phyloP scores from a whole-genome alignment of 2,113 vertebrate genomes.

The Myiagra hebetior region DNA sequence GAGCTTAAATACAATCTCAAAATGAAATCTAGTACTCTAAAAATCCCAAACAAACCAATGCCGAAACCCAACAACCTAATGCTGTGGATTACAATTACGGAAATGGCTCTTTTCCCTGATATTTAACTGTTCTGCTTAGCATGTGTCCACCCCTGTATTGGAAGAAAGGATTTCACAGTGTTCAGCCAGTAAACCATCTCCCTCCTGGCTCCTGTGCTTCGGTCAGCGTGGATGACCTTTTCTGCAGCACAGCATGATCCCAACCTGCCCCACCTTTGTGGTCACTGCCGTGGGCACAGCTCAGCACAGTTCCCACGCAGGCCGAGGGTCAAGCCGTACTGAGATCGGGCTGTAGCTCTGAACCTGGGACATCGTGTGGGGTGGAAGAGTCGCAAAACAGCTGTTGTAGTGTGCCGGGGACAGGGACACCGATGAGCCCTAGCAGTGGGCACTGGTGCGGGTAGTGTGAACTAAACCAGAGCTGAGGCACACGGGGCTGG shows the following conservation, averaged over 20 bases:
- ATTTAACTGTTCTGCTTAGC: neutral
- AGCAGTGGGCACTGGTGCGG: fast-evolving
- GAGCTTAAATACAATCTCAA: neutral
- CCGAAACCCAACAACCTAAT: neutral
- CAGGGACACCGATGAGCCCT: neutral
- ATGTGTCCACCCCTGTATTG: fast-evolving
- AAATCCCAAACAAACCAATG: neutral
- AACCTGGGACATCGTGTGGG: fast-evolving
- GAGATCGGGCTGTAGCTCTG: neutral
- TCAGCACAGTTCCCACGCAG: fast-evolving
- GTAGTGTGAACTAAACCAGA: too few relatives aligned
- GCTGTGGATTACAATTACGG: neutral
- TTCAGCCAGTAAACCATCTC: neutral
- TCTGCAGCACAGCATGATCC: fast-evolving
- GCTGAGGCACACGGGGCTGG: fast-evolving
- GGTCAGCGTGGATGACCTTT: too few relatives aligned
- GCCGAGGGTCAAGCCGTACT: fast-evolving
- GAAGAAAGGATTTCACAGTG: neutral
- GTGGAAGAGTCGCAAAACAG: fast-evolving
- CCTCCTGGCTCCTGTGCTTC: fast-evolving
- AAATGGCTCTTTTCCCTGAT: neutral
- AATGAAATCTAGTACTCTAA: neutral
- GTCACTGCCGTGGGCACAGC: neutral
- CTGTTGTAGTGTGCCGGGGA: fast-evolving
- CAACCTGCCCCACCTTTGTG: fast-evolving